Base-by-base conservation (phyloP, 1,140 invertebrate species). In the Thaumatotibia leucotreta region DNA sequence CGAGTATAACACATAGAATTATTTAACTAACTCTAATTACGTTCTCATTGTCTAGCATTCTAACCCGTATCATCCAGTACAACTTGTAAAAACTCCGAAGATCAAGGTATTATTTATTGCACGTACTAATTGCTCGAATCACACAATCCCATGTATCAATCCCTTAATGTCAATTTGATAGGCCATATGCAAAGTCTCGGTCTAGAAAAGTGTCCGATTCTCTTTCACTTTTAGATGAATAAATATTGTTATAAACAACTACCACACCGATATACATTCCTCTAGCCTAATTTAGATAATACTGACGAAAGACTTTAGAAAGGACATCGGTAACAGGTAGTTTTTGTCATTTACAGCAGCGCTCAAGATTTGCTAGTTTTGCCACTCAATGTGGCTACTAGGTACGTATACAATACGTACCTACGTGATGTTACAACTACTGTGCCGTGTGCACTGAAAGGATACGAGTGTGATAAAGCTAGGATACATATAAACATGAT, bases 1-100 rank as follows among this genome's bases (percentile, higher is more conserved):
- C n/a, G n/a, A n/a, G n/a, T 27, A 29, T 58, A 58, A 58, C 52
- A 58, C 52, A 45, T 45, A 58, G 52, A 58, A 29, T 58, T 58
- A 27, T 58, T 58, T 58, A 58, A 58, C 52, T 54, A 54, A 8
- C 20, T 50, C 49, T 52, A 52, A 23, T 52, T 58, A 58, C 52
- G 23, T 58, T 29, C 29, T 58, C 11, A 58, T 29, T n/a, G 29
- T 29, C 23, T 58, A 58, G 52, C 24, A 29, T 14, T 29, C 14
- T 29, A 58, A 27, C 22, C 23, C 11, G 50, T 27, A 52, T 6
- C 1, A 58, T 14, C 52, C 52, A 58, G 52, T 27, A 52, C 11
- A 27, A 23, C 5, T 58, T 29, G 39, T 20, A 45, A 58, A 54
- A 52, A 24, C 50, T 52, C 23, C 50, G 23, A 52, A 52, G 8